Base-by-base conservation (phyloP, 2,113 vertebrate genomes). In the Ramphastos sulfuratus region DNA sequence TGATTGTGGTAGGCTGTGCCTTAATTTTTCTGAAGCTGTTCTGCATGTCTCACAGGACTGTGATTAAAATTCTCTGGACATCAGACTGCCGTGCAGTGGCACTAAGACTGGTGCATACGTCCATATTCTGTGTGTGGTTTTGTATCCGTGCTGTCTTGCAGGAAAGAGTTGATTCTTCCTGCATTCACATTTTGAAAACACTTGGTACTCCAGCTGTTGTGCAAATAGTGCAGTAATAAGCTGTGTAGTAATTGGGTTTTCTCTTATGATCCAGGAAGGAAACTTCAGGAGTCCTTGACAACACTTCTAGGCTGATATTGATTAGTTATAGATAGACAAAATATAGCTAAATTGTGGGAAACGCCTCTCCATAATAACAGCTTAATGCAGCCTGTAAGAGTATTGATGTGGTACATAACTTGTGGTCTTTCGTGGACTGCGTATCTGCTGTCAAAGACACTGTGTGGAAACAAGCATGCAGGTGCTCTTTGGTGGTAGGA, bases 81-180 rank as follows among this genome's bases (percentile, higher is more conserved):
- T 71, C 58, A 78, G 58, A 20, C 64, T 50, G 12, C 35, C 0
- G 0, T 56, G 60, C 61, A 67, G 0, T 2, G 16, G 13, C 19
- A 8, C 48, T 78, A 18, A 60, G 48, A 33, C 17, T 1, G 27
- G 6, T 25, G 7, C 4, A 0, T 17, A 0, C 9, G 8, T 44
- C 23, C 19, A 21, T 3, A 77, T 50, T 56, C 13, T 59, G 4
- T 28, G 6, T 31, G 9, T 55, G 10, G 28, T 93, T 74, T 33
- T 79, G 44, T 31, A 33, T 72, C 31, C 7, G 12, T 14, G 7
- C 48, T 20, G 28, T 78, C 61, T 87, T 60, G 28, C 37, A 92
- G 58, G 65, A 59, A 83, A 52, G 24, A 59, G 12, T 12, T 13
- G 58, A 23, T 65, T 78, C 60, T 85, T 82, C 13, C 30, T 52